These are phyloP conservation scores for Pogonocichla stellata DNA, from an alignment of 2,113 vertebrate genomes.

Conservation along the genomic window DNA sequence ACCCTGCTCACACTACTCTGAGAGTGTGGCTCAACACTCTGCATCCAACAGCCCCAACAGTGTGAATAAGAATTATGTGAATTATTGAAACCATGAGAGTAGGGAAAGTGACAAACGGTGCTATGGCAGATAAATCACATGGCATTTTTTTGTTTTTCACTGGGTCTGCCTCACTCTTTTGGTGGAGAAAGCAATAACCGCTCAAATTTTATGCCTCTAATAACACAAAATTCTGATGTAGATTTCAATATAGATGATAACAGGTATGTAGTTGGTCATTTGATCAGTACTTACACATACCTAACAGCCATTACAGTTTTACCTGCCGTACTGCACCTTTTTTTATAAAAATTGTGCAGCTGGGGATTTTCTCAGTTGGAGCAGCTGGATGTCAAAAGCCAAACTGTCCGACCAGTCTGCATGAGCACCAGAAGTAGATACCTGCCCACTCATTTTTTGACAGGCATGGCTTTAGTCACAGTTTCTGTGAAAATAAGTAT, in stretches of 20 bases:
- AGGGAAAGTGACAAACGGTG: neutral
- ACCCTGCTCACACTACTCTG: neutral
- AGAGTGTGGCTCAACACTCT: neutral
- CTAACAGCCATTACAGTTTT: neutral
- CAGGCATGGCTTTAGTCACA: neutral
- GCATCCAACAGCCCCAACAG: neutral
- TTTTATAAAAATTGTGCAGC: neutral
- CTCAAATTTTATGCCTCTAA: neutral
- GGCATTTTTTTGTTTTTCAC: neutral
- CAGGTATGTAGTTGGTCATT: neutral
- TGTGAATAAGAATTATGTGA: neutral
- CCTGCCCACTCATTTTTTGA: neutral
- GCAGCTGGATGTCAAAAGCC: neutral
- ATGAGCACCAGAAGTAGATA: neutral
- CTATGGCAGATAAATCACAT: neutral
- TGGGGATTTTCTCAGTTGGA: neutral
- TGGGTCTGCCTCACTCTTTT: neutral
- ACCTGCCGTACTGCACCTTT: neutral
- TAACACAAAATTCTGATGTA: neutral
- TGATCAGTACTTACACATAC: neutral
- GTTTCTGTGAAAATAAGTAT: neutral
- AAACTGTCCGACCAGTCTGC: neutral
- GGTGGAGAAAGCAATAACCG: neutral
- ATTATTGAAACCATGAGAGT: neutral
- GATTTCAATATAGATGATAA: neutral